These are phyloP conservation scores for Arctopsyche grandis DNA, from an alignment of 1,140 invertebrate species.

Conservation along the genomic window DNA sequence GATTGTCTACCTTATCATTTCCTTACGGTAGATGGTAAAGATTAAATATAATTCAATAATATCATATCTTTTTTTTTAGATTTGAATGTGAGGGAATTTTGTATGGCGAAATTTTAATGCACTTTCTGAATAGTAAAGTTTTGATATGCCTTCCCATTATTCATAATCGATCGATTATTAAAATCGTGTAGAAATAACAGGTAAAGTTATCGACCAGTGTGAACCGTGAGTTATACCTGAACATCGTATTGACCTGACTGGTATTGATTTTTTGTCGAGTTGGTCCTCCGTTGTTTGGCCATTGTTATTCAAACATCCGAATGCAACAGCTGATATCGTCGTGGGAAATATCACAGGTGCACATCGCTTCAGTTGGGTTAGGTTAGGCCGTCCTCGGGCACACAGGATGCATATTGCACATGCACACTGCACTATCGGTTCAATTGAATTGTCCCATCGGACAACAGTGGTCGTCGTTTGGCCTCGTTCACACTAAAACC, in stretches of 20 bases:
- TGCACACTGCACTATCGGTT: background rate
- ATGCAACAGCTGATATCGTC: constrained; percentile 47
- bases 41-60: no score
- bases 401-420: constrained; percentile 30
- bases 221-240: background rate
- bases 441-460: constrained; percentile 1
- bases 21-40: no score
- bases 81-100: no score
- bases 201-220: background rate
- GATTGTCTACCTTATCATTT: no score
- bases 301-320: constrained; percentile 53
- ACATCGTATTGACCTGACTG: background rate
- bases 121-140: no score
- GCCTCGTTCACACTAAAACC: background rate
- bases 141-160: no score
- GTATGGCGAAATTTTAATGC: no score
- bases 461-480: background rate
- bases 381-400: background rate
- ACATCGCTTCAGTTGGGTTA: constrained; percentile 9
- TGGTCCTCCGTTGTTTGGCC: constrained; percentile 34
- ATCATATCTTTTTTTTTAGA: no score
- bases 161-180: background rate
- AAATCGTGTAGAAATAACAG: background rate
- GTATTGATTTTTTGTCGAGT: constrained; percentile 40
- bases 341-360: constrained; percentile 51